Conservation (phyloP, 2,888 invertebrate genomes). For the Diploptera punctata region DNA sequence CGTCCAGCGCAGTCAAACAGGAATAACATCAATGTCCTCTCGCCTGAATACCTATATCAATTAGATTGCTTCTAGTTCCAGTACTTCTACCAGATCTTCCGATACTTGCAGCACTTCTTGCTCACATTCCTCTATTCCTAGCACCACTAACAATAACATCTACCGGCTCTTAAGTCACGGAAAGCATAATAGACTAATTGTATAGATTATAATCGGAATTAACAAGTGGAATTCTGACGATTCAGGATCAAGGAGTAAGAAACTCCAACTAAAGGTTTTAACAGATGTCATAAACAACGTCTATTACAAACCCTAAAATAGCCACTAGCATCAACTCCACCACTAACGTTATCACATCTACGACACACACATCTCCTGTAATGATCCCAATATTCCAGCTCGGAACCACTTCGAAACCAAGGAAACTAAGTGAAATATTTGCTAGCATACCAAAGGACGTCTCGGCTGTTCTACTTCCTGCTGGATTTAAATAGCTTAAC, state of each 20-base stretch:
- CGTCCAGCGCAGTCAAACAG: constrained; percentile 78
- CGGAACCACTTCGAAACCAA: constrained; percentile 46
- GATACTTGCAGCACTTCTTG: constrained; percentile 64
- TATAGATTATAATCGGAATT: constrained; percentile 85
- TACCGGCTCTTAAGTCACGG: no score
- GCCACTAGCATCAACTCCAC: constrained; percentile 54
- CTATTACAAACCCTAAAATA: constrained; percentile 40
- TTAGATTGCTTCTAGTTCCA: not conserved
- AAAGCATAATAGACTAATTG: constrained; percentile 85
- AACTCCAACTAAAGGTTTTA: constrained; percentile 58
- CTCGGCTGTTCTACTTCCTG: constrained; percentile 65
- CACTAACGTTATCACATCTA: constrained; percentile 43
- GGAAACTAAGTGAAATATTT: constrained; percentile 44
- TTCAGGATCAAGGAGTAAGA: constrained; percentile 70
- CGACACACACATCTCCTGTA: constrained; percentile 42
- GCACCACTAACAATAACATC: no score
- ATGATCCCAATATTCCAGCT: constrained; percentile 48
- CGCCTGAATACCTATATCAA: constrained; percentile 12
- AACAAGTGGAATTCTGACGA: constrained; percentile 78
- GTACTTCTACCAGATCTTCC: constrained; percentile 27
- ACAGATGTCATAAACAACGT: constrained; percentile 43
- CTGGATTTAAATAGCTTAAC: constrained; percentile 60
- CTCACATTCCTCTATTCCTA: no score
- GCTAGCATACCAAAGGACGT: constrained; percentile 60
- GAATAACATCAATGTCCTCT: constrained; percentile 69